These are phyloP conservation scores for Tapirus indicus DNA, from an alignment of 2,797 vertebrate species.

Conservation along the genomic window DNA sequence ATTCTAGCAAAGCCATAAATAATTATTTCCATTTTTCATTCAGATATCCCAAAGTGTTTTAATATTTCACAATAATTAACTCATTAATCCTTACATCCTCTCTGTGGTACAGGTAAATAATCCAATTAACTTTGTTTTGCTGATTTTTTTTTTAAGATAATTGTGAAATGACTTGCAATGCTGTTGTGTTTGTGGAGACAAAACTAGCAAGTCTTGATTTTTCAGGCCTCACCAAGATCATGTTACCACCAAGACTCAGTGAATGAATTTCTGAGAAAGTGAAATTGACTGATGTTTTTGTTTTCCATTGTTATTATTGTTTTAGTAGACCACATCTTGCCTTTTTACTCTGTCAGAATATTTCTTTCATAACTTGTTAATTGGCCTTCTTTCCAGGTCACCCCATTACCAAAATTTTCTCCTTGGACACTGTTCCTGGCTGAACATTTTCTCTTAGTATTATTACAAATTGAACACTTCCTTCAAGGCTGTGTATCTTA, in stretches of 20 bases:
- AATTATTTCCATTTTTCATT: conserved; percentile 75
- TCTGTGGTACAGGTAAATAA: conserved; percentile 56
- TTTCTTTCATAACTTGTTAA: conserved; percentile 52
- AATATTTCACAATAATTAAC: conserved; percentile 73
- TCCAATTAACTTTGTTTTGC: conserved; percentile 66
- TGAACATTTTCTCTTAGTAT: conserved; percentile 45
- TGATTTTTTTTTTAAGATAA: not conserved
- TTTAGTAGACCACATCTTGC: not conserved
- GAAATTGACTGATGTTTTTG: not conserved
- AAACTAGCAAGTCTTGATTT: not conserved
- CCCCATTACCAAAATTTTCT: conserved; percentile 60
- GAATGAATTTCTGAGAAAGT: conserved; percentile 54
- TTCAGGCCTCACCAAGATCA: not conserved
- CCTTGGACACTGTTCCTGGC: not conserved
- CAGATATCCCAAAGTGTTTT: conserved; percentile 49
- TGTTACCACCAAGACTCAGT: not conserved
- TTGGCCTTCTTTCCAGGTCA: conserved; percentile 57
- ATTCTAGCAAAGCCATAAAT: conserved; percentile 65
- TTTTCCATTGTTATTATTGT: not conserved
- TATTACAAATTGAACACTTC: conserved; percentile 63
- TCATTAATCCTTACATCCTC: conserved; percentile 70
- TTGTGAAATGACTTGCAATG: conserved; percentile 23
- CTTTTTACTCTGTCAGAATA: conserved; percentile 29
- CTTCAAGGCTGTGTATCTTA: conserved; percentile 46
- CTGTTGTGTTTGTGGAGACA: not conserved